Evolutionary conservation across 1,140 invertebrate genomes (phyloP).

Genomic region (Drosophila insularis): DNA sequence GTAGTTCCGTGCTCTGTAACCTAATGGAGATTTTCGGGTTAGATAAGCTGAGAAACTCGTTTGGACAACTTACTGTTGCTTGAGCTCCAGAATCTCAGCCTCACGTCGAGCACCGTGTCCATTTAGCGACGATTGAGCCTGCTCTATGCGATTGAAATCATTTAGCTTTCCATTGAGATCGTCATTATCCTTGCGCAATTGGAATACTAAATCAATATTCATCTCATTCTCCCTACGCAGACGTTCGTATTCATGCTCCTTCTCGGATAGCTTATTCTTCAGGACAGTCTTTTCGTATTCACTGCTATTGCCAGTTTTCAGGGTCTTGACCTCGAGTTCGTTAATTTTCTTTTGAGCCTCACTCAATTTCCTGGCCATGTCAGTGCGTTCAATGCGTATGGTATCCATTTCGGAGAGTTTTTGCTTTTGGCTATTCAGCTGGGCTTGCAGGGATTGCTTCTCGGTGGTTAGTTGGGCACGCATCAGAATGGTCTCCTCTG

Average conservation of each 20-base stretch:
- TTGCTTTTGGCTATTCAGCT: conserved; percentile 61
- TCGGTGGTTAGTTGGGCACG: conserved; percentile 90
- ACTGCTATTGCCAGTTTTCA: conserved; percentile 83
- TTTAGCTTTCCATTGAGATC: conserved; percentile 91
- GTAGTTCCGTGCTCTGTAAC: conserved; percentile 90
- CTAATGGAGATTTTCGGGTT: conserved; percentile 76
- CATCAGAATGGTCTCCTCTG: conserved; percentile 90
- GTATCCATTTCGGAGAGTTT: conserved; percentile 71
- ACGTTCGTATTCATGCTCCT: conserved; percentile 88
- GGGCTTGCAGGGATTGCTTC: conserved; percentile 87
- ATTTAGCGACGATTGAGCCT: conserved; percentile 90
- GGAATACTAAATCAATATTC: conserved; percentile 87
- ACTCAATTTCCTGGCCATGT: conserved; percentile 86
- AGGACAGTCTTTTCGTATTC: conserved; percentile 87
- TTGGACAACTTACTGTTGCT: conserved; percentile 83
- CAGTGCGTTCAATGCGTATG: conserved; percentile 68
- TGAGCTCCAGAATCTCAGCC: conserved; percentile 88
- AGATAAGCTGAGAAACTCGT: neutral
- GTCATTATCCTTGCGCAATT: conserved; percentile 89
- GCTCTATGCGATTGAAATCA: conserved; percentile 92
- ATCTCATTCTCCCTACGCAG: conserved; percentile 89
- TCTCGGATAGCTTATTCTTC: conserved; percentile 88
- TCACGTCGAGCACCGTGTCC: conserved; percentile 89
- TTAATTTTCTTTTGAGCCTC: conserved; percentile 86
- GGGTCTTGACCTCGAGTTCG: conserved; percentile 66